Conservation (phyloP, 2,888 invertebrate species). For the Acanthopleura granulata region DNA sequence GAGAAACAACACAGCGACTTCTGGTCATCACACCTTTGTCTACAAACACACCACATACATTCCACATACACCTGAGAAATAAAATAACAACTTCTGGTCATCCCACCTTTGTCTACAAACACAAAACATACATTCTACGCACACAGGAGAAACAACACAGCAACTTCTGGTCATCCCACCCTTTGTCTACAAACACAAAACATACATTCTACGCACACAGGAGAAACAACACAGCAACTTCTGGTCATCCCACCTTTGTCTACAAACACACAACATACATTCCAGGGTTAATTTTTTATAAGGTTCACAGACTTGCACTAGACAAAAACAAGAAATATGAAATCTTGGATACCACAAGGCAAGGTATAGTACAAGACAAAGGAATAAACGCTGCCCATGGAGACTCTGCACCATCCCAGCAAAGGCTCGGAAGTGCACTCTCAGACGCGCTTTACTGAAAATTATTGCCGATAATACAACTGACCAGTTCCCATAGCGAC, state of each 20-base stretch:
- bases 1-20: background rate
- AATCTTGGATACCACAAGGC: no score
- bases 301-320: no score
- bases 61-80: background rate
- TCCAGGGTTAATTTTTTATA: no score
- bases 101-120: slow-evolving; percentile 68
- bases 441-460: no score
- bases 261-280: slow-evolving; percentile 59
- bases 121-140: slow-evolving; percentile 3
- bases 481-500: no score
- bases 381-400: no score
- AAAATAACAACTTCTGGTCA: background rate
- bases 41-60: slow-evolving; percentile 59
- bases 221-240: background rate
- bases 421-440: no score
- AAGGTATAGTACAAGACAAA: no score
- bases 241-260: slow-evolving; percentile 49
- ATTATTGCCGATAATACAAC: no score
- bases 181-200: slow-evolving; percentile 67
- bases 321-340: no score
- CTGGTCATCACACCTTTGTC: slow-evolving; percentile 49
- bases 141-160: background rate
- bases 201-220: background rate
- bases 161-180: slow-evolving; percentile 1
- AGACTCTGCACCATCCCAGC: no score